These are phyloP conservation scores for Psittacus erithacus DNA, from an alignment of 2,113 vertebrate species.

Conservation along the genomic window DNA sequence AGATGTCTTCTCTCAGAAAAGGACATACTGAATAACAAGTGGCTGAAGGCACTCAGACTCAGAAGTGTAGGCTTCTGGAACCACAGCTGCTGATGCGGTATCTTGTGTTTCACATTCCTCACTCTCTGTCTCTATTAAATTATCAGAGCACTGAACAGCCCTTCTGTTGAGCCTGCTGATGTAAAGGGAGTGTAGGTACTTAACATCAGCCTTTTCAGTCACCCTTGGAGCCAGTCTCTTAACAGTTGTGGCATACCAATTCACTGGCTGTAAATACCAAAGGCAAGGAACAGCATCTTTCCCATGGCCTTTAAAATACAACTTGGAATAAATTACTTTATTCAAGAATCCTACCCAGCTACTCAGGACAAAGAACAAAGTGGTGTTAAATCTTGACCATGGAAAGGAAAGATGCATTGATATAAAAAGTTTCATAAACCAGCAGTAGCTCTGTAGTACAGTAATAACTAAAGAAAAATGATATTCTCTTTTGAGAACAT, in stretches of 20 bases:
- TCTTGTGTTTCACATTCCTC: not conserved
- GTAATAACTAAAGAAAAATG: conserved; percentile 28
- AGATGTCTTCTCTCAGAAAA: not conserved
- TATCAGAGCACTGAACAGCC: not conserved
- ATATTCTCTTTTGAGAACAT: conserved; percentile 14
- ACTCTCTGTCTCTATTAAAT: not conserved
- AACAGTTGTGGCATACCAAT: not conserved
- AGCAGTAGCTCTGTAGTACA: not conserved
- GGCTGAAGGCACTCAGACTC: not conserved
- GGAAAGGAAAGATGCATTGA: not conserved
- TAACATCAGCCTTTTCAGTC: not conserved
- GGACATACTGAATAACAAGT: not conserved
- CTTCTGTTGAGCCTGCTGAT: not conserved
- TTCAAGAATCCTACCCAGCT: not conserved
- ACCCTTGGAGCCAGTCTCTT: not conserved
- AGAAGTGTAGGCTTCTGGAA: not conserved
- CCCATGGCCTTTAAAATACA: not conserved
- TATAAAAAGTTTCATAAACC: not conserved
- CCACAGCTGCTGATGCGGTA: not conserved
- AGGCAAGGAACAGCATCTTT: not conserved
- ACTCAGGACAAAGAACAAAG: not conserved
- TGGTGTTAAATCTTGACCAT: not conserved
- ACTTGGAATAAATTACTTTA: not conserved
- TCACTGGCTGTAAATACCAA: not conserved
- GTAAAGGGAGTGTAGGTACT: not conserved